Evolutionary conservation across 2,113 vertebrate genomes (phyloP).

Genomic region (Orcinus orca): DNA sequence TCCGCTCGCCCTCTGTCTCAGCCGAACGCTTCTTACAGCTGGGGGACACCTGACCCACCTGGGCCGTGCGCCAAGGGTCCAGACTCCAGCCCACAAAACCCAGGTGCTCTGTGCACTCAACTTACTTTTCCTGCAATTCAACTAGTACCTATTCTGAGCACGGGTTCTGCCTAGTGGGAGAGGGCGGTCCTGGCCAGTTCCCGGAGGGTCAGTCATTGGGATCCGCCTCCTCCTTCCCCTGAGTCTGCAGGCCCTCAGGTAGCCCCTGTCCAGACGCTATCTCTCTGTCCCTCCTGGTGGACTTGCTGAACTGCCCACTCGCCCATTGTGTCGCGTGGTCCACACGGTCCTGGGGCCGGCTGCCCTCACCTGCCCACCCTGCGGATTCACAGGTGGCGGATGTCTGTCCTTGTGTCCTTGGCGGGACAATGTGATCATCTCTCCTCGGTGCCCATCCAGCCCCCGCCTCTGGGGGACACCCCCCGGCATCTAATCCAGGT

Average conservation of each 20-base stretch:
- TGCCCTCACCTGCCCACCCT: background rate
- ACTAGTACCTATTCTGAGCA: background rate
- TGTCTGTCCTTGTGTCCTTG: background rate
- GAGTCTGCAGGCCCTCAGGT: no score
- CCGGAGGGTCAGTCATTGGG: no score
- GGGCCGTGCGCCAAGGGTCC: rapidly evolving
- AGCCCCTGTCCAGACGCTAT: rapidly evolving
- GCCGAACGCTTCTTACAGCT: background rate
- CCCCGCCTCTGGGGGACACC: background rate
- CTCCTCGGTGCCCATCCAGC: background rate
- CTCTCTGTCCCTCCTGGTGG: background rate
- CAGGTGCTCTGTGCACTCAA: rapidly evolving
- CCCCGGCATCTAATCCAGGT: no score
- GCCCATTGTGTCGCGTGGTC: background rate
- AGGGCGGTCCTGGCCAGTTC: rapidly evolving
- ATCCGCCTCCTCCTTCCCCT: no score
- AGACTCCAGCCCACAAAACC: background rate
- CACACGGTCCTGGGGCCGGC: background rate
- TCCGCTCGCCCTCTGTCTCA: background rate
- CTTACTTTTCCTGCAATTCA: rapidly evolving
- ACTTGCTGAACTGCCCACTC: background rate
- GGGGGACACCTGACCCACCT: no score
- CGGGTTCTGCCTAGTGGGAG: rapidly evolving
- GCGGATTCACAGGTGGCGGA: no score
- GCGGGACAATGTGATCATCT: background rate